Base-by-base conservation (phyloP, 1,140 invertebrate genomes). In the Lepidurus packardi region DNA sequence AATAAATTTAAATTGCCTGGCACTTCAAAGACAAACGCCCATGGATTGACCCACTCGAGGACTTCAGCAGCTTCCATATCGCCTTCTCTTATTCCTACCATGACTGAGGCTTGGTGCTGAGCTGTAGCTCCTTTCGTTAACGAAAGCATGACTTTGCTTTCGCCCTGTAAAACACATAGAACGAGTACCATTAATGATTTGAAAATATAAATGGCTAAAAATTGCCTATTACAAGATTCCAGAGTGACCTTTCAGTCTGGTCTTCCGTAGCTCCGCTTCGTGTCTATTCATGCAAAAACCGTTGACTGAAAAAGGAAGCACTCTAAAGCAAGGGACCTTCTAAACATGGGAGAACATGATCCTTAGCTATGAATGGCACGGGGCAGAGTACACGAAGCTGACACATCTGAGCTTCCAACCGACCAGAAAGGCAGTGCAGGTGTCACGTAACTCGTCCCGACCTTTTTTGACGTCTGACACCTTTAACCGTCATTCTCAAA, bases 11-110 rank as follows among this genome's bases (percentile, higher is more conserved):
- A 7, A 43, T 41, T 75, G 75, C 43, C 65, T 74, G 78, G 73
- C 45, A 82, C 24, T 42, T 43, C 16, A 43, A 78, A 78, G 25
- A 21, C 74, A 34, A 53, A 24, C 78, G 73, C 73, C 73, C 44
- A 73, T 8, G 53, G 74, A 82, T 80, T 80, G 11, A 76, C 25
- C 44, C 73, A 78, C n/a, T 42, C 65, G 21, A 74, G 41, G 21
- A 44, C 44, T 21, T 78, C 73, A 25, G 75, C 75, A 9, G 75
- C 43, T 25, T 45, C 41, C 43, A 47, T 25, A 8, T 42, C 43
- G 21, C 9, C 13, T 45, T 77, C 75, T 45, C 47, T 77, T 34
- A 43, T n/a, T 34, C 75, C 43, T 11, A 77, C 21, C 43, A 43
- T 25, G 47, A 77, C 47, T 34, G 43, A 24, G 9, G 47, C 25